Percentiles rank a stretch among this genome's conserved stretches.
These are phyloP conservation scores for Hyles lineata DNA, from an alignment of 2,888 invertebrate species.

Conservation along the genomic window DNA sequence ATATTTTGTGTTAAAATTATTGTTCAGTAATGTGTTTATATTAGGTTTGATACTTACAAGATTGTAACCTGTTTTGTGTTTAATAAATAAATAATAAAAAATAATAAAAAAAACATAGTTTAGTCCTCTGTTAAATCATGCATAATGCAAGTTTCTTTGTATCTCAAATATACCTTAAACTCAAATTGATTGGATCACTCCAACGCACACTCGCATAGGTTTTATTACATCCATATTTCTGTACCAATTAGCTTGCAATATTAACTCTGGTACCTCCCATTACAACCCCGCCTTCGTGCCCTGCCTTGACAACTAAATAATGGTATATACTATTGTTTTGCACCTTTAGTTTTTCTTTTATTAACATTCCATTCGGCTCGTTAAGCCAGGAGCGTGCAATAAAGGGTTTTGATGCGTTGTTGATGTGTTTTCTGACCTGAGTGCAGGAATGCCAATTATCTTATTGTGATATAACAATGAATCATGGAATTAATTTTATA, in stretches of 20 bases:
- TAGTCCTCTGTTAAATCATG: too few relatives aligned
- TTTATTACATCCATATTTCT: constrained; percentile 49
- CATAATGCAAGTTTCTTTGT: background rate
- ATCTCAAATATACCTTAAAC: background rate
- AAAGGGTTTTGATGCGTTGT: constrained; percentile 2
- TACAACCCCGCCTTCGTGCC: constrained; percentile 60
- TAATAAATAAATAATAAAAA: too few relatives aligned
- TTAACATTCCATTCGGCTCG: background rate
- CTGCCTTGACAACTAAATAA: constrained; percentile 51
- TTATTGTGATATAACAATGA: constrained; percentile 5
- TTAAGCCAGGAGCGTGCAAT: constrained; percentile 2
- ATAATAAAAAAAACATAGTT: too few relatives aligned
- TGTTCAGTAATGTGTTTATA: too few relatives aligned
- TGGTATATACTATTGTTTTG: constrained; percentile 60
- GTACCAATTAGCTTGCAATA: constrained; percentile 68
- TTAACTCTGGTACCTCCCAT: constrained; percentile 59
- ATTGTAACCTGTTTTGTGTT: too few relatives aligned
- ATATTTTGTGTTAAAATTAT: too few relatives aligned
- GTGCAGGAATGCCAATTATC: constrained; percentile 4
- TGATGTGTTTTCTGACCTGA: background rate
- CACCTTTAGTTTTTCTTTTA: constrained; percentile 29
- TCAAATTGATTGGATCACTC: constrained; percentile 11
- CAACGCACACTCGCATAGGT: constrained; percentile 4
- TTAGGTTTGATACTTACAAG: too few relatives aligned
- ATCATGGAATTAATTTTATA: background rate